Percentiles rank a stretch among this genome's conserved stretches.
Conservation (phyloP, 2,888 invertebrate genomes). For the Venustoraphidia nigricollis region DNA sequence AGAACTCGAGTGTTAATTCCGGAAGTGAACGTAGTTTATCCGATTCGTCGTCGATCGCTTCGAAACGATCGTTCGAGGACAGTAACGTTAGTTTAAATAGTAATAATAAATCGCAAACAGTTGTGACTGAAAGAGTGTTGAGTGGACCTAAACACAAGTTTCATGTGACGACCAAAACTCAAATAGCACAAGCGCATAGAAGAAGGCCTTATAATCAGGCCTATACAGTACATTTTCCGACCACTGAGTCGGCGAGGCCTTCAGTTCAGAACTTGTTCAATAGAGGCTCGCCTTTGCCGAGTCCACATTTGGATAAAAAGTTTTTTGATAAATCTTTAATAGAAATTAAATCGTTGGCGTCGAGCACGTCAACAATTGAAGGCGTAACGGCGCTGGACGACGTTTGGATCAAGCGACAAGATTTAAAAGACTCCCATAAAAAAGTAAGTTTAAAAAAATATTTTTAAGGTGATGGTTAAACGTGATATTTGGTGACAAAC, state of each 20-base stretch:
- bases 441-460: constrained; percentile 31
- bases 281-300: constrained; percentile 30
- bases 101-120: background rate
- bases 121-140: constrained; percentile 11
- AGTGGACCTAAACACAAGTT: constrained; percentile 36
- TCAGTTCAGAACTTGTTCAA: constrained; percentile 43
- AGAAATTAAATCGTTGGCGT: constrained; percentile 62
- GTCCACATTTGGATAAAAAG: constrained; percentile 59
- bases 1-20: constrained; percentile 20
- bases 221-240: constrained; percentile 53
- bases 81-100: constrained; percentile 13
- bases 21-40: constrained; percentile 28
- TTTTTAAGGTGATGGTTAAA: too few species aligned
- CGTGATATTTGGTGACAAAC: background rate
- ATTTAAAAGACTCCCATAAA: constrained; percentile 28
- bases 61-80: constrained; percentile 25
- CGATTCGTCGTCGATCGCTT: constrained; percentile 25
- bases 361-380: constrained; percentile 41
- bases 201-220: constrained; percentile 36
- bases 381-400: constrained; percentile 41
- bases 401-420: constrained; percentile 49
- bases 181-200: constrained; percentile 25
- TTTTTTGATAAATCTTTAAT: constrained; percentile 72
- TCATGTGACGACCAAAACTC: constrained; percentile 24
- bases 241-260: constrained; percentile 38